Evolutionary conservation across 2,113 vertebrate genomes (phyloP).

Genomic region (Cololabis saira): DNA sequence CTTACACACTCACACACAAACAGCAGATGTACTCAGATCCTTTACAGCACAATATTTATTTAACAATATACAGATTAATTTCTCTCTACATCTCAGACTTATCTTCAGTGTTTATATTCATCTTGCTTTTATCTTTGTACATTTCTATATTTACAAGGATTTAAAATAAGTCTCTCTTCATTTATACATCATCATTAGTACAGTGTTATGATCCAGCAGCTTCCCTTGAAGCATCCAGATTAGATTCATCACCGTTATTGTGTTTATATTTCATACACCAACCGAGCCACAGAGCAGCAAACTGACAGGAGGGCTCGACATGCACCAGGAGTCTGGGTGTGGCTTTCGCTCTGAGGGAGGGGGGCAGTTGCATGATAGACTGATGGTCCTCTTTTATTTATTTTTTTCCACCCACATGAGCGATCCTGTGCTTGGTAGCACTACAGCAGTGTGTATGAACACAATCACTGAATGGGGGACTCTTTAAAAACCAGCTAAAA

Average conservation of each 20-base stretch:
- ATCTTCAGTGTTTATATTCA: slow-evolving; percentile 75
- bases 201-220: slow-evolving; percentile 84
- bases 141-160: slow-evolving; percentile 93
- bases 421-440: slow-evolving; percentile 43
- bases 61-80: slow-evolving; percentile 91
- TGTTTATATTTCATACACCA: slow-evolving; percentile 69
- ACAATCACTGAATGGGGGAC: slow-evolving; percentile 14
- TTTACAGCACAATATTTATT: slow-evolving; percentile 96
- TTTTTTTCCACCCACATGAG: slow-evolving; percentile 7
- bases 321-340: slow-evolving; percentile 82
- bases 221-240: slow-evolving; percentile 72
- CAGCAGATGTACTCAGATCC: slow-evolving; percentile 13
- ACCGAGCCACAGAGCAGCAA: slow-evolving; percentile 84
- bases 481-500: slow-evolving; percentile 30
- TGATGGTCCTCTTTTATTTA: slow-evolving; percentile 26
- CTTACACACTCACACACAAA: slow-evolving; percentile 8
- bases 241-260: slow-evolving; percentile 42
- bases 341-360: slow-evolving; percentile 33
- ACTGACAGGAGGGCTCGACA: slow-evolving; percentile 86
- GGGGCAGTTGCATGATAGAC: slow-evolving; percentile 26
- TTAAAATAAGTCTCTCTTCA: slow-evolving; percentile 94
- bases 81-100: slow-evolving; percentile 89
- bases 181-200: slow-evolving; percentile 91
- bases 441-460: slow-evolving; percentile 49
- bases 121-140: slow-evolving; percentile 86